These are phyloP conservation scores for Aphelinus certus DNA, from an alignment of 1,140 invertebrate species.

Conservation along the genomic window DNA sequence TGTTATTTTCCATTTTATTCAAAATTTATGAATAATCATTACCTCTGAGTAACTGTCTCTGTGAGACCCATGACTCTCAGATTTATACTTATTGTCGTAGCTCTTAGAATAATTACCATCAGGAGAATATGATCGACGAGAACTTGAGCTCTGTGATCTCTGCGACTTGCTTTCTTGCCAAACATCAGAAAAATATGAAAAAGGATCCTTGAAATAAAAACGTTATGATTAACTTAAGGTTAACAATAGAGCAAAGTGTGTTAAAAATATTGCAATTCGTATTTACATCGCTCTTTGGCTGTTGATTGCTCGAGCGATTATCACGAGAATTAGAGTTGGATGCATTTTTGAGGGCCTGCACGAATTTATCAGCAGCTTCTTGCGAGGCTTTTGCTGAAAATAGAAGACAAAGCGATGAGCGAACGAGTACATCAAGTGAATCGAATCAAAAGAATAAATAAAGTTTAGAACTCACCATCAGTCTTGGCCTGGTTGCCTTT, in stretches of 20 bases:
- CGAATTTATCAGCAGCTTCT: slow-evolving; percentile 45
- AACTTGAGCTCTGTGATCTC: slow-evolving; percentile 20
- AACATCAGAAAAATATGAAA: slow-evolving; percentile 63
- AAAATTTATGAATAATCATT: slow-evolving; percentile 24
- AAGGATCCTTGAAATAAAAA: slow-evolving; percentile 55
- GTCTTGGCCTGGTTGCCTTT: slow-evolving; percentile 54
- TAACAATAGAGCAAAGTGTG: background rate
- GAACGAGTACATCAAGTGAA: slow-evolving; percentile 1
- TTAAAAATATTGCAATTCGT: slow-evolving; percentile 6
- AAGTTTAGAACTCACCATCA: slow-evolving; percentile 10
- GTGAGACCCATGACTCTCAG: slow-evolving; percentile 54
- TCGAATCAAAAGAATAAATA: background rate
- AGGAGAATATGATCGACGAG: slow-evolving; percentile 48
- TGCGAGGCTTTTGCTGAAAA: slow-evolving; percentile 45
- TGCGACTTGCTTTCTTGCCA: slow-evolving; percentile 62
- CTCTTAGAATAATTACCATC: slow-evolving; percentile 55
- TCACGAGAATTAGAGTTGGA: slow-evolving; percentile 42
- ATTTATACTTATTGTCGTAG: slow-evolving; percentile 59
- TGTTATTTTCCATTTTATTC: slow-evolving; percentile 7
- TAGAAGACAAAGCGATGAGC: background rate
- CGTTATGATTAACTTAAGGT: too few species aligned
- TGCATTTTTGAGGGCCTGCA: slow-evolving; percentile 47
- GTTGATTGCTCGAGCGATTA: slow-evolving; percentile 53
- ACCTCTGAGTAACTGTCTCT: slow-evolving; percentile 57
- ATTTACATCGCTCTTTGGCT: slow-evolving; percentile 58